Evolutionary conservation across 2,888 invertebrate genomes (phyloP), one percentile per base, ranked within the genome.

Genomic region (Carterocephalus palaemon): DNA sequence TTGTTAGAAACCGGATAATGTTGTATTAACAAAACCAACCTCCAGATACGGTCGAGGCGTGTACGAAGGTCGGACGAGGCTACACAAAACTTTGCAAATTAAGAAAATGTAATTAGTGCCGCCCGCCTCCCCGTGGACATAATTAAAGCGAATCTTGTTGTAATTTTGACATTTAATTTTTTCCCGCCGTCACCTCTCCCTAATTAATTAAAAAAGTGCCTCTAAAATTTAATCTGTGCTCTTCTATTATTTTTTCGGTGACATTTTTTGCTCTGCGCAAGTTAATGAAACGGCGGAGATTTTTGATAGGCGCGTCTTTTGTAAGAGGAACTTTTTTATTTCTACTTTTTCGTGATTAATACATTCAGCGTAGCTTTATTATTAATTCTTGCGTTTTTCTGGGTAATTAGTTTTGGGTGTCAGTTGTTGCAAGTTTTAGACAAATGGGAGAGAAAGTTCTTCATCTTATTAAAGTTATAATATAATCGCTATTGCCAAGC

Each of bases 131-230:
- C 60, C 46, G 51, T 54, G 75, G 81, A 82, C 83, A 82, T 82
- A 81, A 83, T 85, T 81, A 83, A 83, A 73, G 73, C 70, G 71
- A 82, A 84, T 84, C 80, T 83, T 81, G 83, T 83, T 84, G 84
- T 85, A 85, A 85, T 84, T 84, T 83, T 80, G 81, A 84, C 83
- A 70, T 84, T 84, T 83, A 80, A 83, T 83, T 84, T 84, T 83
- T 83, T 81, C 67, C 66, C 69, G 61, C 60, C 68, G 70, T 72
- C 76, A 74, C 76, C 76, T 77, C 70, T 60, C 75, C 75, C 62
- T 70, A 66, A 71, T 80, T 84, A 83, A 84, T 84, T 84, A 84
- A 76, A 75, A 70, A 77, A 78, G 74, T 73, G 67, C 75, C 75
- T 69, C 76, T 78, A 80, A 79, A 81, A 78, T 83, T 84, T 84